Evolutionary conservation across 2,888 invertebrate genomes (phyloP).

Genomic region (Andrena trimmerana): DNA sequence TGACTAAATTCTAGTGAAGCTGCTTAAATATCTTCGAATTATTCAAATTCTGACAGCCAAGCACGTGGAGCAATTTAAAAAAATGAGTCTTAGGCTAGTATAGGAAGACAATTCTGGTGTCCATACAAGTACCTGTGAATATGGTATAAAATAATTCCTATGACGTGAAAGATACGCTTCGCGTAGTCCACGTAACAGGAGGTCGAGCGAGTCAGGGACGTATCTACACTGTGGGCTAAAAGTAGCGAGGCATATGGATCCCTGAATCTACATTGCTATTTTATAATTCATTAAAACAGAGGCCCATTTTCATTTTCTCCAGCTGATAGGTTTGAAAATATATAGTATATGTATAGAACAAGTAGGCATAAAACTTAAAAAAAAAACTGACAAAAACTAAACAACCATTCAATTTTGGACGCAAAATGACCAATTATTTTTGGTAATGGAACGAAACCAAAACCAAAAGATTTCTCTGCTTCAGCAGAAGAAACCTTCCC

Average conservation of each 20-base stretch:
- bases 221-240: background rate
- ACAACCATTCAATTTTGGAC: background rate
- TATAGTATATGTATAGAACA: too few species aligned
- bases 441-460: background rate
- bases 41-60: background rate
- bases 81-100: background rate
- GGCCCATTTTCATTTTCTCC: too few species aligned
- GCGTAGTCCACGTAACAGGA: constrained; percentile 49
- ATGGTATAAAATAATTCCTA: constrained; percentile 52
- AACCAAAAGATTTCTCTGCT: background rate
- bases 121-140: constrained; percentile 23
- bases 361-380: too few species aligned
- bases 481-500: background rate
- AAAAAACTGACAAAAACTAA: too few species aligned
- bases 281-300: too few species aligned
- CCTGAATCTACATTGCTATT: background rate
- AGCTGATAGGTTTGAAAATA: too few species aligned
- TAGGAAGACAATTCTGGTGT: background rate
- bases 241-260: background rate
- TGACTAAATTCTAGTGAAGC: too few species aligned
- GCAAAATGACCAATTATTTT: background rate
- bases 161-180: constrained; percentile 45
- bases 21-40: too few species aligned
- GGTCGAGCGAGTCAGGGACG: constrained; percentile 47
- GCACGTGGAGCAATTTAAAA: background rate